These are phyloP conservation scores for Tipula unca DNA, from an alignment of 2,888 invertebrate genomes.

Conservation along the genomic window DNA sequence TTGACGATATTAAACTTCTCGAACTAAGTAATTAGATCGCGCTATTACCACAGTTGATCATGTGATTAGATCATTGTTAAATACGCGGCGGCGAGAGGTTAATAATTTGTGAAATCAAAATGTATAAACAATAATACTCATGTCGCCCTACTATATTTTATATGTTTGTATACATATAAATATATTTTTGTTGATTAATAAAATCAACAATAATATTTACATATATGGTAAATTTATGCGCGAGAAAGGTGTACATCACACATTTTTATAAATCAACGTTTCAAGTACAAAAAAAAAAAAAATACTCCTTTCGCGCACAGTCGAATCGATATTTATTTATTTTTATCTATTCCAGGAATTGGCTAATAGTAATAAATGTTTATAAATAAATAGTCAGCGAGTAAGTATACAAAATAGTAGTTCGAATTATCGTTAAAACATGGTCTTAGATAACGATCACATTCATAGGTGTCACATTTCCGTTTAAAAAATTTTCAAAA, in stretches of 20 bases:
- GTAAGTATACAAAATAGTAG: background rate
- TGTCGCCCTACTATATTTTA: background rate
- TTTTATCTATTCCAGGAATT: background rate
- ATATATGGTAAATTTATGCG: background rate
- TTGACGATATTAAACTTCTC: background rate
- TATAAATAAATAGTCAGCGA: background rate
- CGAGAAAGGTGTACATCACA: background rate
- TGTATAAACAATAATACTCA: background rate
- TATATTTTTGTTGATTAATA: background rate
- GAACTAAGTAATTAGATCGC: background rate
- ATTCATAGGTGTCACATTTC: background rate
- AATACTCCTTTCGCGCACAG: background rate
- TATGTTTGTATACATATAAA: background rate
- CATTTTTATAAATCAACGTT: background rate
- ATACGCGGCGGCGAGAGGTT: background rate
- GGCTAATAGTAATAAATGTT: background rate
- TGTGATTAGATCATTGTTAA: background rate
- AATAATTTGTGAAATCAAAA: background rate
- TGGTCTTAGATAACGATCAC: background rate
- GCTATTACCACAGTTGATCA: background rate
- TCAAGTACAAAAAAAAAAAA: no score
- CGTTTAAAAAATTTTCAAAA: background rate
- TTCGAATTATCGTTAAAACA: background rate
- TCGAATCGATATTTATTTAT: background rate
- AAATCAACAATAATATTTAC: background rate